Conservation (phyloP, 1,140 invertebrate genomes). For the Drosophila tristis region DNA sequence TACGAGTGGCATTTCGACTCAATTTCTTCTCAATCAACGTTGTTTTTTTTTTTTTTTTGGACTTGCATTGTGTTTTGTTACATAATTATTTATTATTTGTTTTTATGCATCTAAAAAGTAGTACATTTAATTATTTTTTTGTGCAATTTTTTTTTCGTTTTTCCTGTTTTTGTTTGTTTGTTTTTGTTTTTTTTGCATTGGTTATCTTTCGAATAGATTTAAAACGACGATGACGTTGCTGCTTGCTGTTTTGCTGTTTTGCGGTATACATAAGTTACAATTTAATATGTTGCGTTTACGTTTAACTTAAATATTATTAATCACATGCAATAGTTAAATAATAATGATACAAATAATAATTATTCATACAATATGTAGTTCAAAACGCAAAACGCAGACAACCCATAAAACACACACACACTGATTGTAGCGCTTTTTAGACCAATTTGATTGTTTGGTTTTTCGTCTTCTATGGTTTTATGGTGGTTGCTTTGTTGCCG, state of each 20-base stretch:
- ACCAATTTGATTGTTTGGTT: constrained; percentile 46
- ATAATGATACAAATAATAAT: constrained; percentile 78
- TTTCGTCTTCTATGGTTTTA: constrained; percentile 11
- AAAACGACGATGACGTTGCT: constrained; percentile 44
- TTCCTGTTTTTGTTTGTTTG: constrained; percentile 52
- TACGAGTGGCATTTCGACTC: constrained; percentile 28
- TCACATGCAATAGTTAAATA: constrained; percentile 83
- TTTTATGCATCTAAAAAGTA: constrained; percentile 77
- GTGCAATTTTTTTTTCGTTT: constrained; percentile 45
- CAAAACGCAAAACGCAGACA: constrained; percentile 23
- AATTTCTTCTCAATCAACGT: constrained; percentile 46
- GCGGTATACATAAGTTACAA: constrained; percentile 81
- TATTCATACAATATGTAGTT: constrained; percentile 64
- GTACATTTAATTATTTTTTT: constrained; percentile 73
- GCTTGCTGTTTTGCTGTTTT: constrained; percentile 24
- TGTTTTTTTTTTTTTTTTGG: constrained; percentile 31
- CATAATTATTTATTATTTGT: constrained; percentile 72
- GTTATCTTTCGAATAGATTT: constrained; percentile 51
- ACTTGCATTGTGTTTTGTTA: constrained; percentile 56
- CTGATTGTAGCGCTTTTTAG: constrained; percentile 20
- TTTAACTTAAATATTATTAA: constrained; percentile 83
- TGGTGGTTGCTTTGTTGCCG: constrained; percentile 17
- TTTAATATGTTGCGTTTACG: constrained; percentile 79
- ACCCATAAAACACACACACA: constrained; percentile 8
- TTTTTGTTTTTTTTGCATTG: constrained; percentile 31